These are phyloP conservation scores for Ptilorrhoa leucosticta DNA, from an alignment of 2,113 vertebrate genomes.

Conservation along the genomic window DNA sequence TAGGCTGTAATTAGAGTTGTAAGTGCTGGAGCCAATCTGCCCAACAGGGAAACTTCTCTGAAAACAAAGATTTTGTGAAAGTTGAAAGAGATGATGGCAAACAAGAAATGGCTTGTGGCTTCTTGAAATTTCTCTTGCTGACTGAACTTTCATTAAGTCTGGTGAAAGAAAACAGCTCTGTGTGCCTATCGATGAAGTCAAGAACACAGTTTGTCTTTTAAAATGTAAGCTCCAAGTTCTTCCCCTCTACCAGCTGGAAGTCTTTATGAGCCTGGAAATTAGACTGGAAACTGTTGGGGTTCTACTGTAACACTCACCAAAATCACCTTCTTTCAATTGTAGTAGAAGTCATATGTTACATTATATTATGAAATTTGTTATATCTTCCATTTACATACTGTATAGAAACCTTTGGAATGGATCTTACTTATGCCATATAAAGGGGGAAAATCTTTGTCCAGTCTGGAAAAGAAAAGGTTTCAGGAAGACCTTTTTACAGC, in stretches of 20 bases:
- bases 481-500: not conserved
- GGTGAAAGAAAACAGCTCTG: not conserved
- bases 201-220: not conserved
- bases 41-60: constrained; percentile 18
- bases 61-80: constrained; percentile 13
- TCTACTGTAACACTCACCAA: not conserved
- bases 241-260: not conserved
- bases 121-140: constrained; percentile 16
- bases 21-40: constrained; percentile 34
- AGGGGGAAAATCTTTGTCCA: not conserved
- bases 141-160: not conserved
- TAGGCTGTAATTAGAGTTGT: constrained; percentile 32
- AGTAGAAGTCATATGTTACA: not conserved
- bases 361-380: not conserved
- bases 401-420: not conserved
- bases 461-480: not conserved
- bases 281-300: not conserved
- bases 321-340: not conserved
- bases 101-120: constrained; percentile 32
- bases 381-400: not conserved
- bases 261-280: not conserved
- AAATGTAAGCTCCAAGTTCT: not conserved
- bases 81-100: not conserved
- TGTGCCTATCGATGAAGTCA: not conserved
- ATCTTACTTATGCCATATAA: not conserved